Evolutionary conservation across 2,888 invertebrate genomes (phyloP), one percentile per base, ranked within the genome.

Genomic region (Ceratothoa steindachneri): DNA sequence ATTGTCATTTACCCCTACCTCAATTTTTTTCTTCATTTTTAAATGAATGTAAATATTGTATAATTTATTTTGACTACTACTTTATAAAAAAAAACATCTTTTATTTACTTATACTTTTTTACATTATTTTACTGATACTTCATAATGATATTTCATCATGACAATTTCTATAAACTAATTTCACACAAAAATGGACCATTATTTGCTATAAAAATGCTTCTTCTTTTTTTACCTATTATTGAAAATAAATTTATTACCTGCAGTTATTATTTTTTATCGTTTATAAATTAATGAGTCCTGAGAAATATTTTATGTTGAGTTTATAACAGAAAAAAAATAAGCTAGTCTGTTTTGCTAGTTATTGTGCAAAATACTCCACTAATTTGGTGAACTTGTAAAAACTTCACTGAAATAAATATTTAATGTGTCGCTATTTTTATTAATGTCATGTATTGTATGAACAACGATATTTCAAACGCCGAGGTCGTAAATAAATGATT

Each of bases 301-400:
- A n/a, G n/a, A n/a, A n/a, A n/a, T 7, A 60, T 2, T 24, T 60
- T 60, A 7, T 22, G 1, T 60, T 24, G 2, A 1, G 24, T 60
- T 24, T 41, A 9, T 15, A 41, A 9, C 5, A 9, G 41, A 41
- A 41, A 15, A 41, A 41, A 5, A 41, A n/a, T n/a, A 5, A 41
- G 41, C 41, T 41, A 41, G 41, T 41, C 41, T 41, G 41, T 41
- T 41, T 15, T 41, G 41, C 41, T 9, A 9, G 7, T 9, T 41
- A 5, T 41, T 15, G 15, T 41, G 41, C 41, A 15, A 60, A 60
- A 24, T 60, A 60, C 24, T 24, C 19, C 60, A 60, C n/a, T 22
- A 22, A 60, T 24, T 60, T 60, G 60, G 27, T 60, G 12, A 60
- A 60, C 60, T 60, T 60, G 60, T 60, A 60, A n/a, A 60, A 60